Conservation (phyloP, 2,113 vertebrate genomes). For the Coptodon bakossiorum region DNA sequence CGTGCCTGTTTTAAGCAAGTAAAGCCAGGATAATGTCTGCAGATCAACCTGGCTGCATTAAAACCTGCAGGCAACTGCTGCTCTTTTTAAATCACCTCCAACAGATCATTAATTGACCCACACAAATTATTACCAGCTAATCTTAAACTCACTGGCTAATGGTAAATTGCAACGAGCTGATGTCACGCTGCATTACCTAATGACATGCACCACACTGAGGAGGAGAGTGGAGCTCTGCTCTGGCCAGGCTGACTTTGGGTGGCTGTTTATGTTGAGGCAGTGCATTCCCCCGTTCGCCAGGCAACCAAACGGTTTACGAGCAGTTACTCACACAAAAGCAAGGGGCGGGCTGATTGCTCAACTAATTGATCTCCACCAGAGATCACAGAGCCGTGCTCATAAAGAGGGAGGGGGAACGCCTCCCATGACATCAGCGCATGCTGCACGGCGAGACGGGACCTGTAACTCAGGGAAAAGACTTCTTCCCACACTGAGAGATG, state of each 20-base stretch:
- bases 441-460: not conserved
- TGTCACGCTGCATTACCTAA: slow-evolving; percentile 46
- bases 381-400: slow-evolving; percentile 64
- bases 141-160: slow-evolving; percentile 16
- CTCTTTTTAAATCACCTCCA: not conserved
- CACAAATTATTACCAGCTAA: slow-evolving; percentile 25
- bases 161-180: slow-evolving; percentile 5
- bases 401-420: slow-evolving; percentile 56
- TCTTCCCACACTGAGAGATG: slow-evolving; percentile 34
- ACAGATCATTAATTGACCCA: slow-evolving; percentile 9
- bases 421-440: slow-evolving; percentile 61
- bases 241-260: slow-evolving; percentile 33
- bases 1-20: not conserved
- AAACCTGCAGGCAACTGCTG: not conserved
- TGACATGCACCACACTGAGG: not conserved
- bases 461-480: slow-evolving; percentile 19
- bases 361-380: slow-evolving; percentile 74
- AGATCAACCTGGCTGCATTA: not conserved
- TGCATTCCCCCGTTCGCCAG: slow-evolving; percentile 53
- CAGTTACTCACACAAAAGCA: slow-evolving; percentile 61
- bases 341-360: slow-evolving; percentile 66
- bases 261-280: slow-evolving; percentile 63
- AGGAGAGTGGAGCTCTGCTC: not conserved
- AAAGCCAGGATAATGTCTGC: not conserved
- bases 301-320: slow-evolving; percentile 66